These are phyloP conservation scores for Trinorchestia longiramus DNA, from an alignment of 1,140 invertebrate species.

Conservation along the genomic window DNA sequence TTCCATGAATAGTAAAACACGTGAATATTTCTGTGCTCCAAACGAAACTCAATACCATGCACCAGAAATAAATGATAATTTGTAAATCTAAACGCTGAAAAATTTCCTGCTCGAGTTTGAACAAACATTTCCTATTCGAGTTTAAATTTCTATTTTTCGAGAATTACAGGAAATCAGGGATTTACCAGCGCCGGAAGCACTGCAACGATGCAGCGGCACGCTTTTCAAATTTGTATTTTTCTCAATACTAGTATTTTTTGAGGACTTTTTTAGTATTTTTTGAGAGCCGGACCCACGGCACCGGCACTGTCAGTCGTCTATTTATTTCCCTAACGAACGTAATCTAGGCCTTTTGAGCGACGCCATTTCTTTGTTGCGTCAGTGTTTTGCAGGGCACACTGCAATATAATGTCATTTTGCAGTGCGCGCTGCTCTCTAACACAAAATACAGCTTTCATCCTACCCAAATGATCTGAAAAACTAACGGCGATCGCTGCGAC, in stretches of 20 bases:
- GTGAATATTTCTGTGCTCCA: neutral
- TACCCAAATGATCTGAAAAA: constrained; percentile 50
- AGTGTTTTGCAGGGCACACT: neutral
- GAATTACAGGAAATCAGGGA: neutral
- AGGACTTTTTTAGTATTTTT: too few relatives aligned
- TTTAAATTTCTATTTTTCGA: too few relatives aligned
- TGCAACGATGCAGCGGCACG: neutral
- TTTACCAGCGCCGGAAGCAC: neutral
- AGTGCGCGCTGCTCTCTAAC: neutral
- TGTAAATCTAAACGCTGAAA: neutral
- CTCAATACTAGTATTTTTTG: neutral
- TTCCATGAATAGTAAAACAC: neutral
- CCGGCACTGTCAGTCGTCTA: neutral
- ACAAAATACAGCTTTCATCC: constrained; percentile 41
- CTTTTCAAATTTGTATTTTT: neutral
- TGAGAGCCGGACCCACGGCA: neutral
- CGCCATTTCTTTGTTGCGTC: constrained; percentile 13
- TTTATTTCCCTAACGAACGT: constrained; percentile 46
- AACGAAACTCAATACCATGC: neutral
- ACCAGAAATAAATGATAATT: neutral
- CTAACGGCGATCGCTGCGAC: neutral
- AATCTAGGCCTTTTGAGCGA: constrained; percentile 47
- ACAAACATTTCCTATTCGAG: too few relatives aligned
- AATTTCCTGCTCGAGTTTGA: neutral
- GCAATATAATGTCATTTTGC: constrained; percentile 48